A percentile compares a stretch with the other conserved stretches of the same genome.
Conservation (phyloP, 1,140 invertebrate genomes). For the Wasmannia auropunctata region DNA sequence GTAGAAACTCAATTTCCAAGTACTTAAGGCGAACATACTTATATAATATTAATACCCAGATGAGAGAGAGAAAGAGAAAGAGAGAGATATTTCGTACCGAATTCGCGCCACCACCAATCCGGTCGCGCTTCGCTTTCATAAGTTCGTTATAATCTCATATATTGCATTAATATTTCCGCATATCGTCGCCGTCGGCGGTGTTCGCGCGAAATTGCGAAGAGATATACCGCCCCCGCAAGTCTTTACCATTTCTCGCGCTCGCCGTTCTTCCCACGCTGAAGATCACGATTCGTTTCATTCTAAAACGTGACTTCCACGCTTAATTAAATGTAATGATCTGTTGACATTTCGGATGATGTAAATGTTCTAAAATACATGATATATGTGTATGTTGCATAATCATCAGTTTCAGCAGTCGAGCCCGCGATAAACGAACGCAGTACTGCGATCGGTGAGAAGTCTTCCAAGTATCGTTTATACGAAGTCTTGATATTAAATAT, state of each 20-base stretch:
- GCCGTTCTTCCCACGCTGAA: conserved; percentile 9
- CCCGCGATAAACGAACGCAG: background rate
- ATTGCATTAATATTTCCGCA: conserved; percentile 43
- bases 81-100: background rate
- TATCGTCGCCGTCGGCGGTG: background rate
- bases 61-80: background rate
- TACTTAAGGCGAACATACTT: conserved; percentile 52
- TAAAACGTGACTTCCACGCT: conserved; percentile 12
- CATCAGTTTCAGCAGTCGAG: background rate
- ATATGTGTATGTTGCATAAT: no score
- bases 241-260: conserved; percentile 26
- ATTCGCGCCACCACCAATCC: conserved; percentile 8
- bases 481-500: background rate
- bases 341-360: background rate
- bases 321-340: conserved; percentile 25
- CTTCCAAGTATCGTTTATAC: background rate
- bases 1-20: conserved; percentile 56
- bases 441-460: background rate
- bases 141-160: conserved; percentile 46
- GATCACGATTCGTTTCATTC: conserved; percentile 9
- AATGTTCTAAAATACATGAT: background rate
- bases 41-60: conserved; percentile 41
- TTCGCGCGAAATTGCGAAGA: conserved; percentile 27
- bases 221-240: conserved; percentile 28
- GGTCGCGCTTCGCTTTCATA: conserved; percentile 11